A percentile compares a stretch with the other conserved stretches of the same genome.
Evolutionary conservation across 2,888 invertebrate species (phyloP).

Genomic region (Pseudococcus longispinus): DNA sequence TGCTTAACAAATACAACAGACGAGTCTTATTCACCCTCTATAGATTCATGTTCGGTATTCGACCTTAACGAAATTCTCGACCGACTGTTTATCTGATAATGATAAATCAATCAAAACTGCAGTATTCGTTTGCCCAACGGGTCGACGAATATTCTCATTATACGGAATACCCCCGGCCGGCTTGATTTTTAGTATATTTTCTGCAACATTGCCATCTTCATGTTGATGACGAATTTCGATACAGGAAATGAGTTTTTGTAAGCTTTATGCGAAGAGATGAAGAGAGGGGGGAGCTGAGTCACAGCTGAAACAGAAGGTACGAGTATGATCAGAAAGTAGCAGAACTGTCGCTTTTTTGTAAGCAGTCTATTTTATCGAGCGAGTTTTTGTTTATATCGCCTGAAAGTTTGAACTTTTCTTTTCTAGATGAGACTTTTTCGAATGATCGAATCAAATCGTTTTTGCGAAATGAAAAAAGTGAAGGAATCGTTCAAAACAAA

Average conservation of each 20-base stretch:
- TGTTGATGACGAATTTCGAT: not conserved
- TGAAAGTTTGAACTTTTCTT: no score
- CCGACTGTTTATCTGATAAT: not conserved
- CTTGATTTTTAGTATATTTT: not conserved
- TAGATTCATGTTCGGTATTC: no score
- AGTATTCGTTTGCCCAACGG: not conserved
- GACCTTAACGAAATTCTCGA: not conserved
- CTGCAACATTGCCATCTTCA: not conserved
- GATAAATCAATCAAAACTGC: not conserved
- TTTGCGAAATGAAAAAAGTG: no score
- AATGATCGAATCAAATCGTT: no score
- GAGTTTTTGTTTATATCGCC: no score
- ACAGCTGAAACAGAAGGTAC: no score
- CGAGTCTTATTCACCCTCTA: not conserved
- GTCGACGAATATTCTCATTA: not conserved
- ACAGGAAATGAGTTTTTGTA: not conserved
- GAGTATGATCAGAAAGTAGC: no score
- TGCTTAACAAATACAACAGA: not conserved
- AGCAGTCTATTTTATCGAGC: no score
- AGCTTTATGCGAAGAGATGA: not conserved
- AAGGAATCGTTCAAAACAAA: no score
- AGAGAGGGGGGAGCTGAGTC: not conserved
- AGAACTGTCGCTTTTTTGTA: no score
- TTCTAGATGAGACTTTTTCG: no score
- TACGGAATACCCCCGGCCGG: not conserved